A percentile compares a stretch with the other conserved stretches of the same genome.
Evolutionary conservation across 2,113 vertebrate species (phyloP).

Genomic region (Aspidoscelis tigris): DNA sequence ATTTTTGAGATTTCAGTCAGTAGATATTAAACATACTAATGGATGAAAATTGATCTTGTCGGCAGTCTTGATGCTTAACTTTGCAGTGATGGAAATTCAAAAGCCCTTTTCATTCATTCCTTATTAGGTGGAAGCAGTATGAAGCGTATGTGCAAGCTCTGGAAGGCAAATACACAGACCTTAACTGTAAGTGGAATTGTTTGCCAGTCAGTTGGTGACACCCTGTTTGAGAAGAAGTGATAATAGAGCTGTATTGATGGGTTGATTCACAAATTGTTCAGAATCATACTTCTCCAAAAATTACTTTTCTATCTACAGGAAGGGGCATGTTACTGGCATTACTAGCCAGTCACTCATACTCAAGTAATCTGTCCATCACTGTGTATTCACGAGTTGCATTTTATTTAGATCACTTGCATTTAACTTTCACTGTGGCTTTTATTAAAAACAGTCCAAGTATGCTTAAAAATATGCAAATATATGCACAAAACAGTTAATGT

Average conservation of each 20-base stretch:
- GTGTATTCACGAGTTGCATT: neutral
- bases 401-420: neutral
- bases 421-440: neutral
- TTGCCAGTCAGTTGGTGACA: too few species aligned
- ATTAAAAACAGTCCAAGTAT: neutral
- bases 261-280: neutral
- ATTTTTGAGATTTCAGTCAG: neutral
- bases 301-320: neutral
- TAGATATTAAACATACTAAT: neutral
- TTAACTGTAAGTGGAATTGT: conserved; percentile 91
- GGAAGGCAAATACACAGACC: conserved; percentile 96
- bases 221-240: neutral
- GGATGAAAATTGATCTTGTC: neutral
- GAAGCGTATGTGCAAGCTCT: conserved; percentile 96
- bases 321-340: neutral
- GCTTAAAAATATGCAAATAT: neutral
- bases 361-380: neutral
- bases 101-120: conserved; percentile 46
- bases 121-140: conserved; percentile 95
- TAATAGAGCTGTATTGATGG: neutral
- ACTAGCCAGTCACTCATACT: neutral
- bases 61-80: neutral
- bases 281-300: neutral
- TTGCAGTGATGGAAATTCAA: neutral
- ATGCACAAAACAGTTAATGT: neutral